Evolutionary conservation across 2,113 vertebrate species (phyloP), one percentile per base, ranked within the genome.

Genomic region (Malaclemys terrapin): DNA sequence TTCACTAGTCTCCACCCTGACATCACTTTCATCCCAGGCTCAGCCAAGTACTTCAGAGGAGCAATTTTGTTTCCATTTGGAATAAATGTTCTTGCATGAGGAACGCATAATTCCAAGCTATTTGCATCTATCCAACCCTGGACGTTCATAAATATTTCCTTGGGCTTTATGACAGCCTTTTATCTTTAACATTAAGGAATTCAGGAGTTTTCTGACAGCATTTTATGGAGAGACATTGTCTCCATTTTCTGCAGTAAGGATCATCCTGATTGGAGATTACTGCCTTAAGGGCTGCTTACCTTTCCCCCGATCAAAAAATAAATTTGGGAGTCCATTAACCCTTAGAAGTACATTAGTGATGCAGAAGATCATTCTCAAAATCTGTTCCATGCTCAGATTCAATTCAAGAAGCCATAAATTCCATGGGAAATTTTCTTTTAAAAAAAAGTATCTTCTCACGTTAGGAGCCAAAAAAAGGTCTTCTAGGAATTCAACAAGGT

Each of bases 401-500:
- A 82, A 80, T 81, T 90, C 1, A 27, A 93, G 87, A 92, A 93
- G 38, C 8, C 54, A 80, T 89, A 72, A 81, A 81, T 81, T 85
- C 50, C 14, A 45, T 50, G 4, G 89, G 86, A 96, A 95, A 95
- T 59, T 90, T 87, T 69, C 47, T 78, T 90, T 20, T 78, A 79
- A 88, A 82, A 11, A 57, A 82, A 86, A n/a, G n/a, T n/a, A n/a
- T n/a, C n/a, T n/a, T n/a, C n/a, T n/a, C n/a, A n/a, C n/a, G n/a
- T n/a, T n/a, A n/a, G n/a, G n/a, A n/a, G n/a, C n/a, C n/a, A n/a
- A n/a, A n/a, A n/a, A n/a, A n/a, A n/a, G n/a, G n/a, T n/a, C n/a
- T n/a, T n/a, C n/a, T n/a, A n/a, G n/a, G n/a, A n/a, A n/a, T n/a
- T n/a, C n/a, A n/a, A n/a, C n/a, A n/a, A n/a, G n/a, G n/a, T n/a